Percentiles rank a stretch among this genome's conserved stretches.
These are phyloP conservation scores for Scaptomyza reducta DNA, from an alignment of 2,888 invertebrate genomes.

Conservation along the genomic window DNA sequence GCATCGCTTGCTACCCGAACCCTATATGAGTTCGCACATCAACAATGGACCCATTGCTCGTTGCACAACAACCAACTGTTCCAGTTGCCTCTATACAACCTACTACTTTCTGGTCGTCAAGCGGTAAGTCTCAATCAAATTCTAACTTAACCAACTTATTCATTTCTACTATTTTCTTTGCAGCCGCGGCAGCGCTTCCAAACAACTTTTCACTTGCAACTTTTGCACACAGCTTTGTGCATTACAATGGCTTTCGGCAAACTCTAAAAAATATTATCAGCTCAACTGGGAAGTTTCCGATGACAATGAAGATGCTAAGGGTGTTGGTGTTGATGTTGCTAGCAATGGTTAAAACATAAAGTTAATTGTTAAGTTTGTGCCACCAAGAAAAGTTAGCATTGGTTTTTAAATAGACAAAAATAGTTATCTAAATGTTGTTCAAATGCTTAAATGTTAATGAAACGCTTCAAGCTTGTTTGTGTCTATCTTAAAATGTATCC, in stretches of 20 bases:
- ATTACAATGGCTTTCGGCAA: constrained; percentile 76
- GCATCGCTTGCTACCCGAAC: constrained; percentile 76
- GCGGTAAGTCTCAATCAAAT: constrained; percentile 64
- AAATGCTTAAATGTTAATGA: too few relatives aligned
- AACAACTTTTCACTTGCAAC: constrained; percentile 82
- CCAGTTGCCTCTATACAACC: constrained; percentile 80
- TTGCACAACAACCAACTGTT: constrained; percentile 80
- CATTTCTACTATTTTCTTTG: not conserved
- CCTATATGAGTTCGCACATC: constrained; percentile 81
- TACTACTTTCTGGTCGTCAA: constrained; percentile 83
- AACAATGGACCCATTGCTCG: constrained; percentile 82
- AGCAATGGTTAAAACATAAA: constrained; percentile 21
- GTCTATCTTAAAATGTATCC: constrained; percentile 37
- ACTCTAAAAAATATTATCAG: constrained; percentile 80
- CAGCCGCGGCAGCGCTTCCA: constrained; percentile 82
- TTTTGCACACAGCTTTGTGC: constrained; percentile 82
- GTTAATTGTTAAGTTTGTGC: constrained; percentile 12
- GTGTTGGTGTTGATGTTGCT: constrained; percentile 47
- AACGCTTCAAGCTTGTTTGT: constrained; percentile 18
- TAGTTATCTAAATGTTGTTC: too few relatives aligned
- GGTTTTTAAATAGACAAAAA: too few relatives aligned
- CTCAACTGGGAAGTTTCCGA: constrained; percentile 81
- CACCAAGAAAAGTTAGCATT: too few relatives aligned
- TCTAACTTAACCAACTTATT: not conserved
- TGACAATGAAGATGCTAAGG: constrained; percentile 44